phyloP scores from a whole-genome alignment of 2,888 invertebrate species.

The Plagodis pulveraria region DNA sequence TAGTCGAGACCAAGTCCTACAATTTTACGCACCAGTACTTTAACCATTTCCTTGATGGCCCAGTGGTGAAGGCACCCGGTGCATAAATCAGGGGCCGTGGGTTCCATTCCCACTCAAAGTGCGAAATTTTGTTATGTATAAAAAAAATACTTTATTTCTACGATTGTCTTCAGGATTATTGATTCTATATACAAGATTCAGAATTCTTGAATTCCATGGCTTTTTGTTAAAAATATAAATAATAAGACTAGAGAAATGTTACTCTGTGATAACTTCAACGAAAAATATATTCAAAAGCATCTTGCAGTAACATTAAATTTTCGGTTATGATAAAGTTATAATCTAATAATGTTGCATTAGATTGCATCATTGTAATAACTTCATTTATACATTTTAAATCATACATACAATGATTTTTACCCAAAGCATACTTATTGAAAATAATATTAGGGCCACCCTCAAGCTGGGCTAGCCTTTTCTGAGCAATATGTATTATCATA shows the following conservation, averaged over 20 bases:
- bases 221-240: too few relatives aligned
- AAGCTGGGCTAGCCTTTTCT: slow-evolving; percentile 83
- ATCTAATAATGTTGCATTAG: slow-evolving; percentile 51
- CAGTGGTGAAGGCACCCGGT: too few relatives aligned
- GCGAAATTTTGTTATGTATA: too few relatives aligned
- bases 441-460: slow-evolving; percentile 52
- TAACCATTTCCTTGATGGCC: too few relatives aligned
- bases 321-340: slow-evolving; percentile 37
- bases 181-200: too few relatives aligned
- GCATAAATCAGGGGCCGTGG: too few relatives aligned
- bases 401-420: slow-evolving; percentile 68
- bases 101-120: too few relatives aligned
- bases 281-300: slow-evolving; percentile 8
- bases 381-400: slow-evolving; percentile 55
- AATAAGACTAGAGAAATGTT: neutral
- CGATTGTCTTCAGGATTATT: too few relatives aligned
- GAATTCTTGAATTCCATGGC: too few relatives aligned
- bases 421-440: slow-evolving; percentile 68
- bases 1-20: too few relatives aligned
- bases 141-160: too few relatives aligned
- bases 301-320: slow-evolving; percentile 14
- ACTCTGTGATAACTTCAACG: neutral
- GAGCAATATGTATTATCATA: slow-evolving; percentile 87
- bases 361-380: slow-evolving; percentile 53
- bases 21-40: too few relatives aligned